phyloP scores from a whole-genome alignment of 2,797 vertebrate genomes.

The Melanotaenia pygmaea region DNA sequence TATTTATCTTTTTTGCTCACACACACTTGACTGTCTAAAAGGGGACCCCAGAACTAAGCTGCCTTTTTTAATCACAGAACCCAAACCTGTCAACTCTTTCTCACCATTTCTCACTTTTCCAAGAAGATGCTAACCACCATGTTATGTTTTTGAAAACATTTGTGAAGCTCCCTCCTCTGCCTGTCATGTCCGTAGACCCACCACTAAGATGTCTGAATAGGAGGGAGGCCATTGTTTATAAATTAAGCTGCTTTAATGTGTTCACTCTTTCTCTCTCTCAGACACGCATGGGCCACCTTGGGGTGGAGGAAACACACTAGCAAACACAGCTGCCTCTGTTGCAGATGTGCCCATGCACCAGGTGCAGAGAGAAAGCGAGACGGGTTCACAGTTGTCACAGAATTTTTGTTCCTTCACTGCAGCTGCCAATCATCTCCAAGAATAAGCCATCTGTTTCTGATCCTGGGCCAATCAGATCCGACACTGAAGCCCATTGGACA shows the following conservation, averaged over 20 bases:
- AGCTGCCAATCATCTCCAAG: conserved; percentile 64
- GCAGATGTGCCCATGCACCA: conserved; percentile 39
- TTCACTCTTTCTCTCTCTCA: conserved; percentile 4
- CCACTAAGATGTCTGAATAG: conserved; percentile 17
- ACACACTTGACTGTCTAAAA: conserved; percentile 42
- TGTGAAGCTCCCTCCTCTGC: conserved; percentile 10
- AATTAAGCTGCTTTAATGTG: conserved; percentile 40
- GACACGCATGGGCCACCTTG: conserved; percentile 4
- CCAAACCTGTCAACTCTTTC: conserved; percentile 19
- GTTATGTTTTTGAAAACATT: neutral
- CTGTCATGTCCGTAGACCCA: conserved; percentile 23
- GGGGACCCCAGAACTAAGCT: conserved; percentile 69
- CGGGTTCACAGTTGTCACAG: conserved; percentile 34
- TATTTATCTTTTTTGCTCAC: conserved; percentile 36
- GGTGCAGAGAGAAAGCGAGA: conserved; percentile 16
- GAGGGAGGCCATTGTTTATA: conserved; percentile 38
- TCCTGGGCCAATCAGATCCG: conserved; percentile 62
- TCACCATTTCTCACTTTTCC: conserved; percentile 16
- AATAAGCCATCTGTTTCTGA: conserved; percentile 72
- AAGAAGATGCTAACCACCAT: conserved; percentile 2
- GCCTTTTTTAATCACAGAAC: conserved; percentile 60
- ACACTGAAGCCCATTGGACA: conserved; percentile 30
- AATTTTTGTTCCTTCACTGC: conserved; percentile 14
- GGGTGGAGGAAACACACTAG: conserved; percentile 35
- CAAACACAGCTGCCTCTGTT: conserved; percentile 64